Base-by-base conservation (phyloP, 2,113 vertebrate species). In the Pampusana beccarii region DNA sequence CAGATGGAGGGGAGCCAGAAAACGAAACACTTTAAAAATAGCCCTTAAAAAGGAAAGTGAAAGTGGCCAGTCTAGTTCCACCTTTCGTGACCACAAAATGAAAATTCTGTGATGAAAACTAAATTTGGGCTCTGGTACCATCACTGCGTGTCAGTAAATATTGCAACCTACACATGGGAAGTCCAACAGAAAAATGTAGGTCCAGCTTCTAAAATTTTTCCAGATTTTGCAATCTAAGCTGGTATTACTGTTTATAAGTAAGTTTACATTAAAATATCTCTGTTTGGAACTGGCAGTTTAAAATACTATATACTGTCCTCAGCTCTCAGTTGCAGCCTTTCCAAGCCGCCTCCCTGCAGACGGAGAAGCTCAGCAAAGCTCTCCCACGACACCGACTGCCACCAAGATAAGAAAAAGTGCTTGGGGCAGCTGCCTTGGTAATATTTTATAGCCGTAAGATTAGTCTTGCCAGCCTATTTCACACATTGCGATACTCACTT, bases 31-130 rank as follows among this genome's bases (percentile, higher is more conserved):
- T 88, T 92, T 79, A 53, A 88, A 96, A 97, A 96, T 92, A 96
- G 88, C 80, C 72, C 78, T 93, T 78, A 74, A 92, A 95, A 96
- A 88, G 69, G 88, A 96, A 97, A 97, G 95, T 96, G 95, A 96
- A 96, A 97, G 93, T 93, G 61, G 26, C 28, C 53, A 28, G 44
- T 61, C 48, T 57, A 57, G 40, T 78, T 92, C 48, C 7, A 81
- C 19, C n/a, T 66, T 90, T 81, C 7, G 5, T 42, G 38, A 88
- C 9, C 44, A 71, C 6, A 36, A 81, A 92, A 86, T 34, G 16
- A 28, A 90, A 74, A 86, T 44, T 84, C 70, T 90, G 53, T 56
- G 26, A 88, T 5, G 48, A 84, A 92, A 80, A 86, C 0, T n/a
- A 87, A 73, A 82, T 72, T 13, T 72, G 33, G 34, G 21, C 33